phyloP scores from a whole-genome alignment of 2,113 vertebrate species.

The Osmerus mordax region DNA sequence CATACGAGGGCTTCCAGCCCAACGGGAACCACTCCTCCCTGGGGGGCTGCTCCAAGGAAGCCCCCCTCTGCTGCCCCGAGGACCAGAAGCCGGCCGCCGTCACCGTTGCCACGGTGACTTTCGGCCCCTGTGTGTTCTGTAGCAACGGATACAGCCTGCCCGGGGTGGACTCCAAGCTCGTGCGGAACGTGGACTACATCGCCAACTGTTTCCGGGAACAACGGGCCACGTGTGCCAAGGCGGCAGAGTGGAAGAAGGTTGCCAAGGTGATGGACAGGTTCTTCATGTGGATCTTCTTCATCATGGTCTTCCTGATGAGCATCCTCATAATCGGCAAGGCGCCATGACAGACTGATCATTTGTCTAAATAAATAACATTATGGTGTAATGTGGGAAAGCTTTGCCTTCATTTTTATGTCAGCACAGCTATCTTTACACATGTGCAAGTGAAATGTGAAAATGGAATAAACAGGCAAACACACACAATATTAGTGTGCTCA shows the following conservation, averaged over 20 bases:
- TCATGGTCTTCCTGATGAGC: conserved; percentile 98
- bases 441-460: too few relatives aligned
- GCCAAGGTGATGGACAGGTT: conserved; percentile 98
- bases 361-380: neutral
- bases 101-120: conserved; percentile 51
- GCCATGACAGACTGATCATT: conserved; percentile 52
- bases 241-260: conserved; percentile 94
- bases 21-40: conserved; percentile 55
- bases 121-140: conserved; percentile 74
- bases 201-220: conserved; percentile 90
- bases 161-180: conserved; percentile 62
- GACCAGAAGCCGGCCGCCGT: conserved; percentile 26
- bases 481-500: too few relatives aligned
- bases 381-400: too few relatives aligned
- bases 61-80: conserved; percentile 36
- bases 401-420: too few relatives aligned
- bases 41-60: conserved; percentile 49
- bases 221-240: conserved; percentile 84
- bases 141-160: conserved; percentile 37
- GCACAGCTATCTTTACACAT: too few relatives aligned
- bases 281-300: conserved; percentile 99
- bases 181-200: conserved; percentile 89
- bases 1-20: conserved; percentile 51
- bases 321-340: conserved; percentile 88
- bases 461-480: too few relatives aligned